phyloP scores from a whole-genome alignment of 2,797 vertebrate genomes.

The Chelidonichthys spinosus region DNA sequence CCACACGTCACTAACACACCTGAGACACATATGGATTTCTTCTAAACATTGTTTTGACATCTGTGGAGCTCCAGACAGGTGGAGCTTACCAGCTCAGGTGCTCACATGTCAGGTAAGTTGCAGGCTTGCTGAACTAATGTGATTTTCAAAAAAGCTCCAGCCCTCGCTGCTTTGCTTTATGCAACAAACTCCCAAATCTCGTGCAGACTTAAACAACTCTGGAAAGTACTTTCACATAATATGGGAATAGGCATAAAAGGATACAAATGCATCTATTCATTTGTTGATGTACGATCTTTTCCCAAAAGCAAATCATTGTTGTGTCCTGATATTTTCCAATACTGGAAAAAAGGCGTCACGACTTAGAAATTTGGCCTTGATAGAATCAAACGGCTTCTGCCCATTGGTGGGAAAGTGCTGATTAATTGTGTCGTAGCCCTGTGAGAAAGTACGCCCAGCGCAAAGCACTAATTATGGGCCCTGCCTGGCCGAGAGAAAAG shows the following conservation, averaged over 20 bases:
- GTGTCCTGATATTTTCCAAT: conserved; percentile 39
- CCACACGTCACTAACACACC: not conserved
- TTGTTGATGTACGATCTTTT: conserved; percentile 17
- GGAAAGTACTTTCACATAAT: not conserved
- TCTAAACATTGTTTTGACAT: not conserved
- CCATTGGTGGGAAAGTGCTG: conserved; percentile 89
- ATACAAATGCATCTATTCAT: not conserved
- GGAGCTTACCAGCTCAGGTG: not conserved
- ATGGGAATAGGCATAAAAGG: not conserved
- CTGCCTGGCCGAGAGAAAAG: conserved; percentile 79
- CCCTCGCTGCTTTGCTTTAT: not conserved
- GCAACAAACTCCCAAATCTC: not conserved
- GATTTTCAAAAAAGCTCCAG: conserved; percentile 1
- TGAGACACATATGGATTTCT: not conserved
- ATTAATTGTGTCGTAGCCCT: conserved; percentile 88
- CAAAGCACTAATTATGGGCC: conserved; percentile 87
- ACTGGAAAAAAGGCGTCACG: conserved; percentile 59
- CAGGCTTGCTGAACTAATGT: conserved; percentile 1
- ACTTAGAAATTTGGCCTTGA: conserved; percentile 78
- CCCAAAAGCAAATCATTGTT: conserved; percentile 9
- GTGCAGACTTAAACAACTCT: not conserved
- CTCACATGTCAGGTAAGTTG: conserved; percentile 10
- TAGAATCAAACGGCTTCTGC: conserved; percentile 82
- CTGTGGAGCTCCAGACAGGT: not conserved
- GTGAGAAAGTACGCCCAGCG: conserved; percentile 88